These are phyloP conservation scores for Busseola fusca DNA, from an alignment of 2,888 invertebrate genomes.

Conservation along the genomic window DNA sequence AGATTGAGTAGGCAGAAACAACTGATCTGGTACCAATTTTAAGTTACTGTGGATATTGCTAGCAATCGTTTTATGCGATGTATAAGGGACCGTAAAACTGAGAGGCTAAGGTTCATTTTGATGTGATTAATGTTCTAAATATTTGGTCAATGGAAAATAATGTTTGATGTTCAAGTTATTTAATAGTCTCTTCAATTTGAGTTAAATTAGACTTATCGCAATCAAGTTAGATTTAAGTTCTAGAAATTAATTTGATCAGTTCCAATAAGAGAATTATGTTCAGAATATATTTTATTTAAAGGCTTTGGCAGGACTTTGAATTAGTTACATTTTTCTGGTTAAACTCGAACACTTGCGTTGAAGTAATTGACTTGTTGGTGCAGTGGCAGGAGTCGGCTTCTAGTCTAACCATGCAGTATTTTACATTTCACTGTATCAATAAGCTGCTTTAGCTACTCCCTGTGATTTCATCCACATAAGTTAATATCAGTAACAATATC, in stretches of 20 bases:
- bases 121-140: not conserved
- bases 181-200: conserved; percentile 37
- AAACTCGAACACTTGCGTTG: not conserved
- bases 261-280: conserved; percentile 34
- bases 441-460: no score
- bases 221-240: conserved; percentile 29
- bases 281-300: conserved; percentile 8
- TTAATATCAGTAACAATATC: no score
- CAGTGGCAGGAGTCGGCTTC: no score
- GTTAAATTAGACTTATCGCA: conserved; percentile 28
- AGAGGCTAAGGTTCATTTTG: not conserved
- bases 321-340: not conserved
- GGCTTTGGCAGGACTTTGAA: conserved; percentile 19
- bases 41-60: conserved; percentile 23
- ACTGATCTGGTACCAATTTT: conserved; percentile 17
- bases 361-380: no score
- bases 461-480: no score
- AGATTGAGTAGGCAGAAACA: conserved; percentile 7
- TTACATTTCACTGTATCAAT: no score
- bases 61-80: no score
- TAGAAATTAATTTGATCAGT: conserved; percentile 40
- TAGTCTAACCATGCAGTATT: no score
- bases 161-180: conserved; percentile 26
- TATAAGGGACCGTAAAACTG: not conserved
- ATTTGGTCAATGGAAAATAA: conserved; percentile 15